Evolutionary conservation across 1,140 invertebrate species (phyloP), one percentile per base, ranked within the genome.

Genomic region (Zaprionus africanus): DNA sequence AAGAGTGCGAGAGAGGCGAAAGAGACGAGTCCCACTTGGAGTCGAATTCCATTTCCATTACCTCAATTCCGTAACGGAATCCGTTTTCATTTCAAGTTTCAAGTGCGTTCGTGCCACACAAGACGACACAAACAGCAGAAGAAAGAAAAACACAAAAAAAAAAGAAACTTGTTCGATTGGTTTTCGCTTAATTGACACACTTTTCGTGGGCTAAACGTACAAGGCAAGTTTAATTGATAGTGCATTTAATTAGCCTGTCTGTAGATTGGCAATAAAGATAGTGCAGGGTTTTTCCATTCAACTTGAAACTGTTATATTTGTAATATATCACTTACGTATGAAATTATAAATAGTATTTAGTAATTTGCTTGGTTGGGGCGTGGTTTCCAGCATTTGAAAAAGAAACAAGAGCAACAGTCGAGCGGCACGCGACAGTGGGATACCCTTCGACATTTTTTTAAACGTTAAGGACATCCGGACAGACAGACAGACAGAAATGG

Each of bases 181-280:
- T 57, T 60, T 67, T 34, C 19, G 19, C 12, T 53, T 69, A 63
- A 75, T 75, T 75, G 59, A 70, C 58, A 70, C 66, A 58, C 19
- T 74, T 62, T 62, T 57, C 22, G 19, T 36, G 13, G 22, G 38
- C 13, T 34, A 12, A 41, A 24, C 34, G 19, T 38, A 31, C 9
- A 51, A 17, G 24, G 62, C 26, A 31, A 26, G 6, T 54, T 54
- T 53, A 26, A 34, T 64, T 51, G 15, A 26, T 0, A 22, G 4
- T 54, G 61, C 13, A 22, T 53, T 64, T 36, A 64, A 56, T 65
- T 65, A 56, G 26, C 26, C 41, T 24, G 15, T 59, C 41, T 43
- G 5, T 43, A 43, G 41, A 43, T n/a, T 46, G 6, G 2, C 11
- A 7, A 46, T 46, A 17, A 46, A 9, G 31, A 34, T 34, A 34